These are phyloP conservation scores for Callipepla californica DNA, from an alignment of 2,113 vertebrate genomes.

Conservation along the genomic window DNA sequence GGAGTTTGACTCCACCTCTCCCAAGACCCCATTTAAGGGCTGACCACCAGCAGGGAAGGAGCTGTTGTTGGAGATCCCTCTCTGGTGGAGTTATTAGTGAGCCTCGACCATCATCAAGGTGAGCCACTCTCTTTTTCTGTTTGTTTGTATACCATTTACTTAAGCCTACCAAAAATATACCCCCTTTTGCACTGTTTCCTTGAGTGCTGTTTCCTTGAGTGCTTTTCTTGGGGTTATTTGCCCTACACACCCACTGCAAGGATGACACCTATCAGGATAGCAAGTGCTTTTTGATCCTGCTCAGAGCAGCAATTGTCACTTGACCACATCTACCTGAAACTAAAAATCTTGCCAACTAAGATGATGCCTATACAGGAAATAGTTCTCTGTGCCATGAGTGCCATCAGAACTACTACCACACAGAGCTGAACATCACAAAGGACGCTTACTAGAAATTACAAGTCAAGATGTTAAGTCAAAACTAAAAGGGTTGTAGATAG, in stretches of 20 bases:
- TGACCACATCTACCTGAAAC: neutral
- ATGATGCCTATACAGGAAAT: neutral
- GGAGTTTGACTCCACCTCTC: too few species aligned
- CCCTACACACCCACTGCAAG: neutral
- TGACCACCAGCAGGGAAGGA: too few species aligned
- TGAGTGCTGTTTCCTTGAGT: too few species aligned
- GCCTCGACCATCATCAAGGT: too few species aligned
- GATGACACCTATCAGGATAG: neutral
- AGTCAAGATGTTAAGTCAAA: neutral
- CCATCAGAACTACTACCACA: neutral
- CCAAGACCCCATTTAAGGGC: too few species aligned
- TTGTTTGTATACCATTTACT: too few species aligned
- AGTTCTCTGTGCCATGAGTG: neutral
- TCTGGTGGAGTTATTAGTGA: too few species aligned
- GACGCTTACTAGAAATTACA: neutral
- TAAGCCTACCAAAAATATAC: too few species aligned
- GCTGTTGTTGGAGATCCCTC: too few species aligned
- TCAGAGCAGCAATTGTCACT: neutral
- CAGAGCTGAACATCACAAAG: neutral
- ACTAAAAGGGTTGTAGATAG: neutral
- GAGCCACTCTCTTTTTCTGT: too few species aligned
- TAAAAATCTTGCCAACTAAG: neutral
- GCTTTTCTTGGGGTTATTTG: too few species aligned
- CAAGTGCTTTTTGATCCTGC: neutral
- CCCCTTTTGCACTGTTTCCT: too few species aligned